A percentile compares a stretch with the other conserved stretches of the same genome.
Conservation (phyloP, 2,113 vertebrate genomes). For the Arothron firmamentum region DNA sequence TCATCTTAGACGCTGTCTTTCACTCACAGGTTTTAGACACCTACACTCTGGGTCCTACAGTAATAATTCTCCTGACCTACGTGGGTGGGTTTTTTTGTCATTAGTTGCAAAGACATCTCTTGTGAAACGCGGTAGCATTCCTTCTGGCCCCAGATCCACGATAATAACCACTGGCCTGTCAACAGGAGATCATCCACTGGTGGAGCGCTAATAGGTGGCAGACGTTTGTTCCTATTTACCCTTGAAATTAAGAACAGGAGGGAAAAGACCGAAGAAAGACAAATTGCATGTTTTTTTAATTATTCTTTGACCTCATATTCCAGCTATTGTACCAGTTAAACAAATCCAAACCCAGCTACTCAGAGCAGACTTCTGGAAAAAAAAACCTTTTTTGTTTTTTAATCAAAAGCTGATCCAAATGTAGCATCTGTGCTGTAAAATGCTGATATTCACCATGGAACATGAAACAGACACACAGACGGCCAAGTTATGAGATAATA, state of each 20-base stretch:
- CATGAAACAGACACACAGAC: slow-evolving; percentile 21
- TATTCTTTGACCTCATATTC: slow-evolving; percentile 12
- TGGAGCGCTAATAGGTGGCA: slow-evolving; percentile 28
- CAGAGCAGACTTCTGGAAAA: slow-evolving; percentile 13
- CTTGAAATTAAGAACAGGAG: slow-evolving; percentile 36
- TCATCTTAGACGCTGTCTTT: not conserved
- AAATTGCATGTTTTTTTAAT: slow-evolving; percentile 6
- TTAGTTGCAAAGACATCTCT: slow-evolving; percentile 54
- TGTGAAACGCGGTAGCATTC: slow-evolving; percentile 55
- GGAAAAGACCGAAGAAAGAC: slow-evolving; percentile 16
- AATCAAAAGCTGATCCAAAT: slow-evolving; percentile 14
- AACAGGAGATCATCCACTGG: slow-evolving; percentile 58
- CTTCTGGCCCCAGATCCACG: slow-evolving; percentile 47
- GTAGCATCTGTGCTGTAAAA: not conserved
- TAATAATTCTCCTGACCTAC: slow-evolving; percentile 30
- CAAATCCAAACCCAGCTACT: not conserved
- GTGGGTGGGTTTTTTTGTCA: slow-evolving; percentile 59
- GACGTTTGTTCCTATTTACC: slow-evolving; percentile 29
- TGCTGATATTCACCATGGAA: slow-evolving; percentile 31
- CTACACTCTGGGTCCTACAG: slow-evolving; percentile 21
- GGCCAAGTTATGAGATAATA: slow-evolving; percentile 16
- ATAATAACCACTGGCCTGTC: slow-evolving; percentile 68
- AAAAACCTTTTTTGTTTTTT: not conserved
- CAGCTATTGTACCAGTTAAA: slow-evolving; percentile 6
- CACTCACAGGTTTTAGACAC: not conserved